These are phyloP conservation scores for Monodelphis domestica DNA, from an alignment of 2,797 vertebrate genomes.

Conservation along the genomic window DNA sequence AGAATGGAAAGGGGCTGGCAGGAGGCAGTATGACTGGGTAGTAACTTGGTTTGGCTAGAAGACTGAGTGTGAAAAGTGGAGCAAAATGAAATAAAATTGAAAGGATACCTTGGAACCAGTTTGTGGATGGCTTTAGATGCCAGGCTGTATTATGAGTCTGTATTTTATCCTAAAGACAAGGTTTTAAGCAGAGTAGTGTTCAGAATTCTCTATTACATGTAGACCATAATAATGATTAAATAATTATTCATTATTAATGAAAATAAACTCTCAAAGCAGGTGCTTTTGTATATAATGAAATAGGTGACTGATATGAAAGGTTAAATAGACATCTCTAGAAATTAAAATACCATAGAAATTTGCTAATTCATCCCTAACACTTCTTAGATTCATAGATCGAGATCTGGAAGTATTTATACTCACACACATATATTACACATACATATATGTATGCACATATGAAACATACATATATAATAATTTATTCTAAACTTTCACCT, in stretches of 20 bases:
- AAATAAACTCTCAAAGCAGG: neutral
- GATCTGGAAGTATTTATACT: neutral
- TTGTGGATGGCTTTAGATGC: neutral
- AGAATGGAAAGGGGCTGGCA: no score
- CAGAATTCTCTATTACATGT: neutral
- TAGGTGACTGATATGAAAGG: neutral
- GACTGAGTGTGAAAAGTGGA: neutral
- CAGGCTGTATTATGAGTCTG: neutral
- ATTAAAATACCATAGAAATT: neutral
- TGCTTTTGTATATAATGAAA: neutral
- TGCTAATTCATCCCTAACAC: neutral
- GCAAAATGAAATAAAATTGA: no score
- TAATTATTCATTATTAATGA: neutral
- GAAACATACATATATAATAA: no score
- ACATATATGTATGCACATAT: no score
- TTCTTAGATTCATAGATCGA: neutral
- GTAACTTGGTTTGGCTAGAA: neutral
- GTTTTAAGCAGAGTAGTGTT: neutral
- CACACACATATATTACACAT: no score
- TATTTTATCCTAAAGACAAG: neutral
- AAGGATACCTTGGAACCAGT: neutral
- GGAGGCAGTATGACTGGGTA: no score
- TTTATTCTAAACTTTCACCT: neutral
- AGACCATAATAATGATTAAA: neutral
- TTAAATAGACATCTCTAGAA: neutral